Evolutionary conservation across 2,113 vertebrate genomes (phyloP), one percentile per base, ranked within the genome.

Genomic region (Kryptolebias marmoratus): DNA sequence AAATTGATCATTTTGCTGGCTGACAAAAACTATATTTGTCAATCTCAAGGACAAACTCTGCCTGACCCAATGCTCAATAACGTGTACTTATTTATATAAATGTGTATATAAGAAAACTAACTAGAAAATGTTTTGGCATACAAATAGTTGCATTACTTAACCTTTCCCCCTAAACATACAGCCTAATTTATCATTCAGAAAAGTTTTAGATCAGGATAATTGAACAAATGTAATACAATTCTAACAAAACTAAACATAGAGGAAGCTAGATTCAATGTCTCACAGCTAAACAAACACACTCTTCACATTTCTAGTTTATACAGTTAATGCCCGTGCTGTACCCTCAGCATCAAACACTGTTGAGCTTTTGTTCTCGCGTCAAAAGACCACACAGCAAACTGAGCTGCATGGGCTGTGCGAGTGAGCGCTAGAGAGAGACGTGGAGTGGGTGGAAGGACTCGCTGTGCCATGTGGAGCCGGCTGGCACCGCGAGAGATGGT

Each of bases 341-440:
- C 31, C 73, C 80, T 81, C 79, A 67, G 75, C 58, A 80, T 86
- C 65, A 75, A 81, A 80, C 71, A 75, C 73, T 65, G 80, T 28
- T 70, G 71, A 13, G 75, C 82, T 86, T 86, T 83, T 91, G 83
- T 85, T 87, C 76, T 80, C 31, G 8, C 15, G 73, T 87, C 81
- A 86, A 91, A 87, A 68, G 81, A 82, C 84, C 81, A 87, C 87
- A 87, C 89, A 91, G 81, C 90, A 87, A 67, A 80, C 76, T 75
- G 52, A 57, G 81, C 87, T 81, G 83, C 84, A 78, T 68, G 67
- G 84, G 80, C 59, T 66, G 70, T 73, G 53, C 48, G 85, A 80
- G 86, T 50, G 65, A 79, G 75, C 67, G 73, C 1, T 71, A 63
- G 79, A 77, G 86, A 86, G 82, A 84, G 74, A 42, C 39, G 28